Percentiles rank a stretch among this genome's conserved stretches.
Evolutionary conservation across 2,113 vertebrate genomes (phyloP).

Genomic region (Hydrolagus affinis): DNA sequence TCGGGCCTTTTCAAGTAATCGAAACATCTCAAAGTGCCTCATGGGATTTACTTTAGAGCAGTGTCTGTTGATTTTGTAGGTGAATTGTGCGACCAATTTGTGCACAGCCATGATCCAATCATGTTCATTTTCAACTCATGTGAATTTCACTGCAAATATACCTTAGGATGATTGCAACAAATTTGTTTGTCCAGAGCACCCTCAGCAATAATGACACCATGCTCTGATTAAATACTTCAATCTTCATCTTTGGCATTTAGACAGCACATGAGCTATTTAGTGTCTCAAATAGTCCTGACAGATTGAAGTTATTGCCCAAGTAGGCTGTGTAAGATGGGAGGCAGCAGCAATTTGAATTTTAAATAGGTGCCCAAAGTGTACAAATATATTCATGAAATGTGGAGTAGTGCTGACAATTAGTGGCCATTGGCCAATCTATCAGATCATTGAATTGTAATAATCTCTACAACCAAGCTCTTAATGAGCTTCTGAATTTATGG

Average conservation of each 20-base stretch:
- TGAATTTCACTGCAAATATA: not conserved
- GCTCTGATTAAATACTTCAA: not conserved
- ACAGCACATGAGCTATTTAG: not conserved
- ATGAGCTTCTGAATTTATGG: slow-evolving; percentile 10
- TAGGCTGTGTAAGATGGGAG: not conserved
- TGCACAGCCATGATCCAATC: not conserved
- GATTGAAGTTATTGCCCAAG: not conserved
- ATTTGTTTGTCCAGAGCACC: not conserved
- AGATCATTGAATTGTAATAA: not conserved
- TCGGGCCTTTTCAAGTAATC: too few relatives aligned
- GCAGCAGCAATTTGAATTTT: not conserved
- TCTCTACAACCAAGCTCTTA: not conserved
- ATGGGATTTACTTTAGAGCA: too few relatives aligned
- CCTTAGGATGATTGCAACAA: not conserved
- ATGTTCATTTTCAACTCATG: too few relatives aligned
- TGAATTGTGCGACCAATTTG: too few relatives aligned
- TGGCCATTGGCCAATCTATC: not conserved
- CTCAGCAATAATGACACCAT: not conserved
- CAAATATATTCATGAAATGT: not conserved
- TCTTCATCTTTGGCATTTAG: not conserved
- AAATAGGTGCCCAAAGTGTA: not conserved
- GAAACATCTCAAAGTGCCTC: too few relatives aligned
- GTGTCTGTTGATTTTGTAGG: too few relatives aligned
- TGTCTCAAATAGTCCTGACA: not conserved
- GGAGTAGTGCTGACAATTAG: slow-evolving; percentile 1